Base-by-base conservation (phyloP, 1,140 invertebrate species). In the Metaphire vulgaris region DNA sequence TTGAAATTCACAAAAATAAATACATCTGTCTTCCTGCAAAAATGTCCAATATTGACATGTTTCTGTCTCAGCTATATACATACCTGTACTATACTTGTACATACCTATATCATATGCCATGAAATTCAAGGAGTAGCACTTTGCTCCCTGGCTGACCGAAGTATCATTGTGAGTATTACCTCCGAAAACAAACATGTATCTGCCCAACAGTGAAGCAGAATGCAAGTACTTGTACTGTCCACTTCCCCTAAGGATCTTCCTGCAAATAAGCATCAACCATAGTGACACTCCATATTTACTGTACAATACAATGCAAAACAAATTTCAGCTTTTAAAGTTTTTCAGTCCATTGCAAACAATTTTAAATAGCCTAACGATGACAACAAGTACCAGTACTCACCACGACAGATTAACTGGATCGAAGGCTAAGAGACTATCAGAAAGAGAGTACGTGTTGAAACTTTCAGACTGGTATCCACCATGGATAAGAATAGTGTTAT, bases 151-250 rank as follows among this genome's bases (percentile, higher is more conserved):
- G 77, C 91, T 92, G 75, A 91, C 90, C 0, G 91, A 88, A 0
- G 94, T 94, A 82, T 97, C 95, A 85, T 98, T 98, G 86, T 98
- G 95, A 16, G 93, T 95, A 83, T 97, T 98, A 12, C 96, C 96
- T 14, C 95, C 96, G 83, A 95, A 97, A 0, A 97, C 91, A 32
- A 97, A 85, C 92, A 98, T 94, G 71, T 96, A 83, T 1, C 93
- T 93, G 70, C 90, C 89, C 26, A 90, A 89, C 26, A 95, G 87
- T 0, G 83, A 82, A 0, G 93, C 92, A 0, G 92, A 90, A 82
- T 98, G 96, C 64, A 98, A 88, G 85, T 96, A 97, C 76, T 94
- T 89, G 0, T 92, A 91, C 69, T 91, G 91, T 0, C 81, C 82
- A 77, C 82, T 84, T 33, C 92, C 91, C 0, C 91, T 89, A 26